phyloP scores from a whole-genome alignment of 2,113 vertebrate species.

The Garra rufa region DNA sequence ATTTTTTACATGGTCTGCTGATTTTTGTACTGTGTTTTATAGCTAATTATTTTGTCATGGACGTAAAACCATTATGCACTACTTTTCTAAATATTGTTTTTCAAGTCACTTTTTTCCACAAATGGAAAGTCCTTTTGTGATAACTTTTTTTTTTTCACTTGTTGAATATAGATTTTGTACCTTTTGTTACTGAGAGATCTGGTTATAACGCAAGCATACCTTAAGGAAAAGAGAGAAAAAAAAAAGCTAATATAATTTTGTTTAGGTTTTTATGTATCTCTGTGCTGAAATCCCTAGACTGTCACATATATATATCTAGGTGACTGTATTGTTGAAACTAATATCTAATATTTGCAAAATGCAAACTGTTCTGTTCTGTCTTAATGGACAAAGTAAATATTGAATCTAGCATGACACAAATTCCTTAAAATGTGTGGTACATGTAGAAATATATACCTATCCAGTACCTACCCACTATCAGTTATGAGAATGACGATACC shows the following conservation, averaged over 20 bases:
- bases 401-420: conserved; percentile 84
- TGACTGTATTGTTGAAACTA: conserved; percentile 88
- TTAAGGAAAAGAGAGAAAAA: conserved; percentile 93
- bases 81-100: conserved; percentile 99
- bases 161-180: conserved; percentile 99
- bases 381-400: conserved; percentile 89
- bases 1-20: conserved; percentile 99
- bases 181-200: conserved; percentile 99
- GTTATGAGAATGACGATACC: conserved; percentile 60
- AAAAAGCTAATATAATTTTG: conserved; percentile 99
- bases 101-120: conserved; percentile 99
- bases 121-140: conserved; percentile 99
- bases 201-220: conserved; percentile 97
- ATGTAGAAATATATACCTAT: conserved; percentile 75
- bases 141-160: conserved; percentile 99
- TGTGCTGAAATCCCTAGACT: conserved; percentile 95
- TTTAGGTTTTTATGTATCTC: conserved; percentile 99
- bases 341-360: conserved; percentile 84
- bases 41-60: conserved; percentile 99
- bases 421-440: conserved; percentile 77
- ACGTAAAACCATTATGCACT: conserved; percentile 99
- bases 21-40: conserved; percentile 99
- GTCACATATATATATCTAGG: conserved; percentile 92
- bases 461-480: conserved; percentile 74
- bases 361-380: conserved; percentile 86